Percentiles rank a stretch among this genome's conserved stretches.
These are phyloP conservation scores for Chironomus riparius DNA, from an alignment of 2,888 invertebrate species.

Conservation along the genomic window DNA sequence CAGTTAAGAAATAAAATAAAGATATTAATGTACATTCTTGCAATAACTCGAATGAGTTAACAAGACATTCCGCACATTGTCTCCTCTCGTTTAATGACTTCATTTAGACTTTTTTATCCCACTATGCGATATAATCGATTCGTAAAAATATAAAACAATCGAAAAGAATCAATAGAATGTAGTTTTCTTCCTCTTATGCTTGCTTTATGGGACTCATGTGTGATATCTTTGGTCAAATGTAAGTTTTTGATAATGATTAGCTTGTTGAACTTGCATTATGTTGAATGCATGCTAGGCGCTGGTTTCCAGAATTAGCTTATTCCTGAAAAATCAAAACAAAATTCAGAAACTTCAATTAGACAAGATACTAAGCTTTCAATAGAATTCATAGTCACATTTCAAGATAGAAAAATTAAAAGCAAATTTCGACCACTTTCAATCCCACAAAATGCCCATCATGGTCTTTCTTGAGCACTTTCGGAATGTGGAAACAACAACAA, in stretches of 20 bases:
- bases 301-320: no score
- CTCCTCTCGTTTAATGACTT: constrained; percentile 25
- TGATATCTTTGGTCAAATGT: no score
- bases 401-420: no score
- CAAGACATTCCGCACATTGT: constrained; percentile 25
- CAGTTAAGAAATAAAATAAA: not conserved
- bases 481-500: not conserved
- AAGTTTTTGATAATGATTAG: no score
- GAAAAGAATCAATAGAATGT: constrained; percentile 19
- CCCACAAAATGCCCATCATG: no score
- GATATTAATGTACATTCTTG: not conserved
- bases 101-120: constrained; percentile 3
- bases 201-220: not conserved
- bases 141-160: constrained; percentile 21
- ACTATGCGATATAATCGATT: constrained; percentile 13
- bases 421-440: no score
- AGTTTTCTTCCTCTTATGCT: not conserved
- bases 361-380: no score
- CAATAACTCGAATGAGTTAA: constrained; percentile 17
- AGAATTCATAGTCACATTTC: no score
- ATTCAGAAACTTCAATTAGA: no score
- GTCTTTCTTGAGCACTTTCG: not conserved
- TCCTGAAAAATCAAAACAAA: no score
- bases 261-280: no score
- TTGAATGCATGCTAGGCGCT: no score